A percentile compares a stretch with the other conserved stretches of the same genome.
phyloP scores from a whole-genome alignment of 2,797 vertebrate genomes.

The Syndactyla subalaris region DNA sequence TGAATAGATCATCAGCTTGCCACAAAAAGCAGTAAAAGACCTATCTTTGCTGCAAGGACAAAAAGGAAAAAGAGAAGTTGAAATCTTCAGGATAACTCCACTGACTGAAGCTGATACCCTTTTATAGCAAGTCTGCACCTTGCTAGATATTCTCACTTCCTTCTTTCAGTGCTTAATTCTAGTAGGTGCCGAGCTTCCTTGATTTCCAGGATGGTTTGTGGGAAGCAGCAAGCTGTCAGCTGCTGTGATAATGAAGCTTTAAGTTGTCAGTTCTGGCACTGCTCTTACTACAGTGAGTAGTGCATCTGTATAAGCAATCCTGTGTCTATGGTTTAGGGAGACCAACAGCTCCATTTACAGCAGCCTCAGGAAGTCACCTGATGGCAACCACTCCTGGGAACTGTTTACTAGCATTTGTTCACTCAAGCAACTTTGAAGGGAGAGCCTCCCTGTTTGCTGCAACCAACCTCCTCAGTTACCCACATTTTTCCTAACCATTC shows the following conservation, averaged over 20 bases:
- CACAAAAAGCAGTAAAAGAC: slow-evolving; percentile 43
- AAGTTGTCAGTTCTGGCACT: slow-evolving; percentile 34
- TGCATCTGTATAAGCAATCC: slow-evolving; percentile 19
- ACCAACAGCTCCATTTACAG: background rate
- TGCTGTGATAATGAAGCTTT: slow-evolving; percentile 53
- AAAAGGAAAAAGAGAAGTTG: slow-evolving; percentile 25
- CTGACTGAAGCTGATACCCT: background rate
- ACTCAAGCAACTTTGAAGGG: background rate
- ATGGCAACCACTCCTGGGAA: background rate
- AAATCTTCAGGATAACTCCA: slow-evolving; percentile 44
- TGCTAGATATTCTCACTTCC: slow-evolving; percentile 41
- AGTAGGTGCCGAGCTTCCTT: slow-evolving; percentile 5
- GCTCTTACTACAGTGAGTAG: slow-evolving; percentile 41
- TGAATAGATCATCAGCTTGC: slow-evolving; percentile 51
- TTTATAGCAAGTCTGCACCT: slow-evolving; percentile 47
- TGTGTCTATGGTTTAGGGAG: background rate
- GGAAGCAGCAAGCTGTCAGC: slow-evolving; percentile 62
- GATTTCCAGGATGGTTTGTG: slow-evolving; percentile 41
- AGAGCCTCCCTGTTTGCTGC: background rate
- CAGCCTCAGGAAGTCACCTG: background rate
- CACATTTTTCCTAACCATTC: background rate
- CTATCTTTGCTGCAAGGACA: slow-evolving; percentile 25
- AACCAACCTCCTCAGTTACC: background rate
- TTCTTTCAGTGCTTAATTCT: slow-evolving; percentile 2
- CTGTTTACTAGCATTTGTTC: background rate